Evolutionary conservation across 2,113 vertebrate genomes (phyloP).

Genomic region (Tachycineta bicolor): DNA sequence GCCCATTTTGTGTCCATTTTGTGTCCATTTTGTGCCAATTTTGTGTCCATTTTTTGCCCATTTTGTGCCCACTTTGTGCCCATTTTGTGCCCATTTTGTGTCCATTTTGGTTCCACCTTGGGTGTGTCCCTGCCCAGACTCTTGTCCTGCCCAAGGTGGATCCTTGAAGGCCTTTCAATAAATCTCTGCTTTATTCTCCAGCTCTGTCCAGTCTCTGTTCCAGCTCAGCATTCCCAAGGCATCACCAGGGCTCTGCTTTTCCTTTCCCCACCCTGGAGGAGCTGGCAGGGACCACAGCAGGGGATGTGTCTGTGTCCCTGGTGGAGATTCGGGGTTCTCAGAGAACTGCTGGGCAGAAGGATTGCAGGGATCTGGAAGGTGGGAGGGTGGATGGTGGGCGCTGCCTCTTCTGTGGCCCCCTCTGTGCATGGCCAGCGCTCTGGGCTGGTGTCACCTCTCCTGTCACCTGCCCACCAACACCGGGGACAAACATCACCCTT

Average conservation of each 20-base stretch:
- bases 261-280: background rate
- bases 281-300: background rate
- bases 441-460: background rate
- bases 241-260: background rate
- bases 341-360: background rate
- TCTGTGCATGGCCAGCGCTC: rapidly evolving
- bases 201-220: background rate
- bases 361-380: too few species aligned
- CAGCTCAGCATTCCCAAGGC: background rate
- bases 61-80: too few species aligned
- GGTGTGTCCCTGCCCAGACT: too few species aligned
- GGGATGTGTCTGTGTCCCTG: background rate
- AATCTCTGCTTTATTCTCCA: too few species aligned
- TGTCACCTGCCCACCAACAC: background rate
- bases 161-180: too few species aligned
- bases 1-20: too few species aligned
- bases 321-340: background rate
- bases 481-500: background rate
- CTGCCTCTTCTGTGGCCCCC: background rate
- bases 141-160: too few species aligned
- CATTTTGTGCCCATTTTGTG: too few species aligned
- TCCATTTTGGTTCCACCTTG: too few species aligned
- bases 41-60: too few species aligned
- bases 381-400: background rate
- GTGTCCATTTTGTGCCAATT: too few species aligned